Evolutionary conservation across 2,888 invertebrate species (phyloP).

Genomic region (Macaria notata): DNA sequence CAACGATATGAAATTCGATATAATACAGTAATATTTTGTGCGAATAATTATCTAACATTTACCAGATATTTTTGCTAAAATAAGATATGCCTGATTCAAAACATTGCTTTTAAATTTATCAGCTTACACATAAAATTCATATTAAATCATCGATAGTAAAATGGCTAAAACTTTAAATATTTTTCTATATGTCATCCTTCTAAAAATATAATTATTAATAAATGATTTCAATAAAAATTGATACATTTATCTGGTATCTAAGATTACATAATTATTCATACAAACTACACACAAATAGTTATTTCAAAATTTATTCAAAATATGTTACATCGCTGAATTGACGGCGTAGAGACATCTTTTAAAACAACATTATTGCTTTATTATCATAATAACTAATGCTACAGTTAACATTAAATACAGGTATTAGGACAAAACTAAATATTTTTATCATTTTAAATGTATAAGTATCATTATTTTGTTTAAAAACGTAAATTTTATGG

Average conservation of each 20-base stretch:
- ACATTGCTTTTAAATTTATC: too few relatives aligned
- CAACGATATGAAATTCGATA: constrained; percentile 20
- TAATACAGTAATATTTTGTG: constrained; percentile 14
- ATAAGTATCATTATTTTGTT: too few relatives aligned
- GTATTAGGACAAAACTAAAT: background rate
- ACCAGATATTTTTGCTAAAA: constrained; percentile 11
- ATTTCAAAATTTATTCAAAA: constrained; percentile 56
- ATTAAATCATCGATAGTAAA: too few relatives aligned
- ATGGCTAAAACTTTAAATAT: too few relatives aligned
- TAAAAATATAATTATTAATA: too few relatives aligned
- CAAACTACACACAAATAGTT: constrained; percentile 52
- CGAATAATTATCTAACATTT: constrained; percentile 19
- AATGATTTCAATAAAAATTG: too few relatives aligned
- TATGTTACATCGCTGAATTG: constrained; percentile 79
- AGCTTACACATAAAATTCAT: too few relatives aligned
- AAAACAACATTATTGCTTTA: constrained; percentile 59
- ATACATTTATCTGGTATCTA: constrained; percentile 30
- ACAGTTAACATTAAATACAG: constrained; percentile 57
- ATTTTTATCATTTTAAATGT: too few relatives aligned
- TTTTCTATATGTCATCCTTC: too few relatives aligned
- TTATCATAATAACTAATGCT: constrained; percentile 45
- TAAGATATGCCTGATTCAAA: too few relatives aligned
- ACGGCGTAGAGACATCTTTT: constrained; percentile 76
- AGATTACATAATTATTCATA: constrained; percentile 45
- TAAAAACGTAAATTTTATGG: too few relatives aligned